Base-by-base conservation (phyloP, 2,888 invertebrate species). In the Pristionchus fissidentatus region DNA sequence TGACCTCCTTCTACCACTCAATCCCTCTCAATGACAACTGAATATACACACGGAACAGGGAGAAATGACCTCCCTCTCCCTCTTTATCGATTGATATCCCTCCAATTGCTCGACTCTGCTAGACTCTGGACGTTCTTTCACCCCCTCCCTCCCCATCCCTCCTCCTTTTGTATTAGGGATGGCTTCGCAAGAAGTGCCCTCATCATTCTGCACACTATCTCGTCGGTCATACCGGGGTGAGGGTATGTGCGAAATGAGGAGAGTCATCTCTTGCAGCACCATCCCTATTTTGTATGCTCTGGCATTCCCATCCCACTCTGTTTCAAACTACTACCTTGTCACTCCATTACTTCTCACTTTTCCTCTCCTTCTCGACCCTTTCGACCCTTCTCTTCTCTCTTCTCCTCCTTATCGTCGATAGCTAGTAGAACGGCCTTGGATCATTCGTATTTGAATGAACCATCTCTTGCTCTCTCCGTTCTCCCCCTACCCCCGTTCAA, bases 371-470 rank as follows among this genome's bases (percentile, higher is more conserved):
- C 46, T 10, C 46, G 29, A 46, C 32, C 75, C n/a, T n/a, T 75
- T 75, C 46, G 29, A 46, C 75, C 32, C 43, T 73, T 38, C 43
- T 73, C 75, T 19, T 49, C 19, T 49, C 49, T 49, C 10, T 19
- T 49, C 49, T 49, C 49, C 10, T 49, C 19, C 46, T 46, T 75
- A 75, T 75, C 49, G 75, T 75, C 35, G 46, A 75, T 75, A 49
- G 66, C 41, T 46, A 75, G 75, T 75, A 46, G 46, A 75, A 75
- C 46, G 75, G 32, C 75, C 75, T 75, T 75, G 70, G 49, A 46
- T 75, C 75, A 75, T 75, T 46, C 75, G 29, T 49, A 75, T 75
- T 75, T 75, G 75, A 75, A 75, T 75, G 75, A 75, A 75, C 49
- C 75, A 26, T 75, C 49, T 46, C 19, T 15, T 15, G 13, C 19